Base-by-base conservation (phyloP, 2,113 vertebrate species). In the Lycocorax pyrrhopterus region DNA sequence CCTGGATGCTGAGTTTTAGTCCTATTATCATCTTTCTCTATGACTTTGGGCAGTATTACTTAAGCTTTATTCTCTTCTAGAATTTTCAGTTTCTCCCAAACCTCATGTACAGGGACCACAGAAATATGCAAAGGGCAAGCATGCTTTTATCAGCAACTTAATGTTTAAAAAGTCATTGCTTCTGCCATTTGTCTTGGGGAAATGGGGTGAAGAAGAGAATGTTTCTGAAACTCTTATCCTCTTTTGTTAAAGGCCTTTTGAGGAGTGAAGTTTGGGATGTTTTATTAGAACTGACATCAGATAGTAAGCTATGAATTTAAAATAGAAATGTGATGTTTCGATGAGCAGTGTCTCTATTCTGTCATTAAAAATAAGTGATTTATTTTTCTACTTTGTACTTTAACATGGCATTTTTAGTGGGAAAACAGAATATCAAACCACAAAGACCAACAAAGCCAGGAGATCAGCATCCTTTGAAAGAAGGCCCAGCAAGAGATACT, bases 371-470 rank as follows among this genome's bases (percentile, higher is more conserved):
- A 39, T 26, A 72, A 75, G 37, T 33, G 1, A 20, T 66, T 77
- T 47, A 23, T 76, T 71, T 30, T 77, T n/a, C 16, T 56, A 4
- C 29, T 83, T 83, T 75, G 14, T 58, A 22, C n/a, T 93, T 84
- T 18, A 64, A 37, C 12, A 2, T 94, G 76, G 4, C 10, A 29
- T 43, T 94, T 89, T 75, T 97, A 99, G 99, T 96, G 99, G 99
- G 66, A 99, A 99, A 97, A 99, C 99, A 3, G 99, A 99, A 64
- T 99, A 99, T 96, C 99, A 99, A 97, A 99, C 99, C n/a, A 99
- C 99, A 72, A 99, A 99, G 97, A 98, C 98, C 47, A 99, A 98
- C 85, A 99, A 99, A 98, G 98, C 99, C 44, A 98, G 99, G 90
- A 97, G 99, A 25, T 99, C 99, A 2, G 93, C 99, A 52, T 99